phyloP scores from a whole-genome alignment of 2,888 invertebrate species.

The Drosophila diplacantha region DNA sequence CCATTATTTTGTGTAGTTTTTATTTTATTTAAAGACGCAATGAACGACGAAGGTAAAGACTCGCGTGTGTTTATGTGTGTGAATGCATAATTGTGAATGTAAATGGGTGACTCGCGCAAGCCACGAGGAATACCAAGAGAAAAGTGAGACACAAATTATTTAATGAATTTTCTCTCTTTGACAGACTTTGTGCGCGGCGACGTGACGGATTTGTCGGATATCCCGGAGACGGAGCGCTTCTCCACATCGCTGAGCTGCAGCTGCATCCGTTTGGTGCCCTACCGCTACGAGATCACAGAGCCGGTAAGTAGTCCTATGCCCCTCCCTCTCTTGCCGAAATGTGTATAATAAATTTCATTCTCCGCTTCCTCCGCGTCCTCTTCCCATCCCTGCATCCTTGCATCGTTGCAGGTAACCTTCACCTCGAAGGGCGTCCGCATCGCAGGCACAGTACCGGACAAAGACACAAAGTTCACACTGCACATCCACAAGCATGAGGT shows the following conservation, averaged over 20 bases:
- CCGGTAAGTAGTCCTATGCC: constrained; percentile 79
- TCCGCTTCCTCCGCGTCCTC: too few relatives aligned
- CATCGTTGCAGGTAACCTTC: constrained; percentile 79
- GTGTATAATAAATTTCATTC: constrained; percentile 11
- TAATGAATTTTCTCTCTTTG: constrained; percentile 21
- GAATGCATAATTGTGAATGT: background rate
- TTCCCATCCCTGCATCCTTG: constrained; percentile 29
- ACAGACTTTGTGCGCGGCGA: constrained; percentile 80
- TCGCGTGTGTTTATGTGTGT: background rate
- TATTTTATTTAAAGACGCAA: background rate
- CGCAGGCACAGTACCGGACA: constrained; percentile 80
- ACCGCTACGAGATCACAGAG: constrained; percentile 86
- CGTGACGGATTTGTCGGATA: constrained; percentile 78
- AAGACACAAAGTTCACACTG: constrained; percentile 77
- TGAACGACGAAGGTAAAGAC: constrained; percentile 29
- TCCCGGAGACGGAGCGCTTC: constrained; percentile 78
- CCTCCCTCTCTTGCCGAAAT: background rate
- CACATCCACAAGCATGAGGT: constrained; percentile 85
- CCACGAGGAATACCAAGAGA: constrained; percentile 20
- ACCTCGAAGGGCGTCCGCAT: constrained; percentile 81
- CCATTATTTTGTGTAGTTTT: background rate
- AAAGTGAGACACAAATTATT: background rate
- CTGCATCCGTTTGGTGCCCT: constrained; percentile 90
- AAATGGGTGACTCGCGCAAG: constrained; percentile 8
- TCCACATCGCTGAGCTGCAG: constrained; percentile 83